Conservation (phyloP, 2,888 invertebrate genomes). For the Lottia gigantea region DNA sequence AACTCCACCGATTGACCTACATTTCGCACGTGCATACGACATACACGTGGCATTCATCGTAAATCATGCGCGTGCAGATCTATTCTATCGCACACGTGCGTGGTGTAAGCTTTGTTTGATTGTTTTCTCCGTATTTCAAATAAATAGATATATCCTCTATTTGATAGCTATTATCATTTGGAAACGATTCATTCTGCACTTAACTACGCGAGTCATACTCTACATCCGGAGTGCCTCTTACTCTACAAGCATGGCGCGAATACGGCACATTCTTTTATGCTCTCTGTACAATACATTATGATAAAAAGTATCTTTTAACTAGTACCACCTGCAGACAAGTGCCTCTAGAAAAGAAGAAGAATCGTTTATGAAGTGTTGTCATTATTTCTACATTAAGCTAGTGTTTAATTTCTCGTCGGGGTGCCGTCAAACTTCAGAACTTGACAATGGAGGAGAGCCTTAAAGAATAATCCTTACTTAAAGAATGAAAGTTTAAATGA, state of each 20-base stretch:
- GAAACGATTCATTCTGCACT: slow-evolving; percentile 4
- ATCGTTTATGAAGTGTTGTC: not conserved
- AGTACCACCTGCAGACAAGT: slow-evolving; percentile 8
- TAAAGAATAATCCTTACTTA: too few relatives aligned
- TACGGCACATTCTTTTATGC: too few relatives aligned
- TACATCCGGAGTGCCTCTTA: too few relatives aligned
- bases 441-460: not conserved
- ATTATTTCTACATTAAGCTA: slow-evolving; percentile 3
- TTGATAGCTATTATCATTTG: not conserved
- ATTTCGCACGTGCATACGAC: not conserved
- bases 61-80: not conserved
- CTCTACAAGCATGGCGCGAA: too few relatives aligned
- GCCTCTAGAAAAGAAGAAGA: not conserved
- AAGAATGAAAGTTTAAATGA: too few relatives aligned
- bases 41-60: slow-evolving; percentile 1
- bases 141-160: slow-evolving; percentile 2
- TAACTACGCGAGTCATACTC: too few relatives aligned
- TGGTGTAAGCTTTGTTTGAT: not conserved
- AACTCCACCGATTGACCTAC: not conserved
- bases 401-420: not conserved
- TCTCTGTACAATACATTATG: too few relatives aligned
- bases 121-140: not conserved
- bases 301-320: not conserved
- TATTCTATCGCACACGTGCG: not conserved
- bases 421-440: not conserved